phyloP scores from a whole-genome alignment of 2,797 vertebrate genomes.

The Hafferia zeledoni region DNA sequence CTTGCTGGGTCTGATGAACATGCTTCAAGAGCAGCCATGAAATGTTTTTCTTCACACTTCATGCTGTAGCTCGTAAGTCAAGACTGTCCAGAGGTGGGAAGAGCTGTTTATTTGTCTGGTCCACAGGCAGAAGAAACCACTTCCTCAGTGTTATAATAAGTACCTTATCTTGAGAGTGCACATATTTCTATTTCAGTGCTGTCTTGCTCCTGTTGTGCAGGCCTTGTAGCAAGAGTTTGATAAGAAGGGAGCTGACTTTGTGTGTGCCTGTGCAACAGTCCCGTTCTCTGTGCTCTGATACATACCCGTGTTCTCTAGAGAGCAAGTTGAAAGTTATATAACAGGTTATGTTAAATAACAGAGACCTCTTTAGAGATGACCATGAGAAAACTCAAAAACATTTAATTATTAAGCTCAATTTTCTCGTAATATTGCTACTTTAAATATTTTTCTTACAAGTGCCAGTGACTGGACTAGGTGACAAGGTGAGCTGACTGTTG shows the following conservation, averaged over 20 bases:
- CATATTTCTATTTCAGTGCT: constrained; percentile 64
- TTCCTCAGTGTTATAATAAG: constrained; percentile 75
- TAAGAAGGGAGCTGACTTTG: not conserved
- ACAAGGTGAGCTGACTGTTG: not conserved
- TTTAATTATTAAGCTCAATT: not conserved
- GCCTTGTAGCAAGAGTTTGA: not conserved
- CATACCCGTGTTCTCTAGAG: not conserved
- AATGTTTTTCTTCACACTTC: not conserved
- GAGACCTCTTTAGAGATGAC: not conserved
- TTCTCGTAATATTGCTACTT: not conserved
- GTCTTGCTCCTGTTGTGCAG: constrained; percentile 32
- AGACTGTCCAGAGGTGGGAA: constrained; percentile 55
- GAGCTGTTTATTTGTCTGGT: constrained; percentile 55
- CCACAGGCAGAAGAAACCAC: constrained; percentile 66
- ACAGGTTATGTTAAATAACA: not conserved
- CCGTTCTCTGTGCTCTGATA: not conserved
- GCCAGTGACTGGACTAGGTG: not conserved
- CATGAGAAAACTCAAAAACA: not conserved
- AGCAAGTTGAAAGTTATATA: not conserved
- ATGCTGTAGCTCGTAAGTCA: not conserved
- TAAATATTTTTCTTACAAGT: not conserved
- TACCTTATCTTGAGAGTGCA: constrained; percentile 76
- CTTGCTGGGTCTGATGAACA: not conserved
- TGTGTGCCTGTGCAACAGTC: not conserved
- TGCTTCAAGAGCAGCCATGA: not conserved